Evolutionary conservation across 1,140 invertebrate species (phyloP).

Genomic region (Drosophila melanogaster): Release_6_plus_ISO1_MT NC_004354.4:14676501-14677000

Average conservation of each 20-base stretch:
- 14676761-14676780: neutral
- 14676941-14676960: neutral
- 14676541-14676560: neutral
- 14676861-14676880: too few relatives aligned
- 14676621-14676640: constrained; percentile 55
- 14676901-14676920: neutral
- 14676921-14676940: neutral
- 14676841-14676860: too few relatives aligned
- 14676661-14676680: constrained; percentile 69
- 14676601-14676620: constrained; percentile 82
- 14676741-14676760: too few relatives aligned
- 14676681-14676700: constrained; percentile 1
- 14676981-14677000: neutral
- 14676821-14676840: too few relatives aligned
- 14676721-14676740: neutral
- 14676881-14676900: neutral
- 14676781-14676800: neutral
- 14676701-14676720: neutral
- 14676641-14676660: constrained; percentile 20
- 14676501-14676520: constrained; percentile 14
- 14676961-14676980: neutral
- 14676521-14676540: too few relatives aligned
- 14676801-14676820: neutral
- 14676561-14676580: constrained; percentile 68
- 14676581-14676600: constrained; percentile 80